Percentiles rank a stretch among this genome's conserved stretches.
phyloP scores from a whole-genome alignment of 2,113 vertebrate species.

The Ochotona curzoniae region DNA sequence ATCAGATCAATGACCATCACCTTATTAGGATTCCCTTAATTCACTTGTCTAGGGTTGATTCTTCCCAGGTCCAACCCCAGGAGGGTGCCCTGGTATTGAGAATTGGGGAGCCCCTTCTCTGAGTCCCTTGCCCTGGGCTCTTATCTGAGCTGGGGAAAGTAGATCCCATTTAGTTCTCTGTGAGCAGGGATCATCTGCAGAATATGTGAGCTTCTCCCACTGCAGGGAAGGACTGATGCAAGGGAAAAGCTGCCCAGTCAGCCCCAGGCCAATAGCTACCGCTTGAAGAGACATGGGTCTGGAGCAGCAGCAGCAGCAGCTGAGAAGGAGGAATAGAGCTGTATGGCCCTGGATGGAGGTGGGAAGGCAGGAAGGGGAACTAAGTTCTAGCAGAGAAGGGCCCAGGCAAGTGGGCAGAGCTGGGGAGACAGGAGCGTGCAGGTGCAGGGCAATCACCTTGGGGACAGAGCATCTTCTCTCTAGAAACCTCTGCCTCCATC shows the following conservation, averaged over 20 bases:
- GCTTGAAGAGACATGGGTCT: not conserved
- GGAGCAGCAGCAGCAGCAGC: not conserved
- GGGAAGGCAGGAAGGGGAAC: not conserved
- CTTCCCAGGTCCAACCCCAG: not conserved
- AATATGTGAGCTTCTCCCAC: not conserved
- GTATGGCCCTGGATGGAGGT: not conserved
- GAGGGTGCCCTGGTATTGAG: not conserved
- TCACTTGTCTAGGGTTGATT: not conserved
- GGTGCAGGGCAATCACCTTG: not conserved
- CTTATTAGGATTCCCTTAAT: not conserved
- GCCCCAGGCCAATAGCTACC: not conserved
- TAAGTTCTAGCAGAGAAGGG: not conserved
- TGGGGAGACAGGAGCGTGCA: not conserved
- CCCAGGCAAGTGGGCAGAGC: not conserved
- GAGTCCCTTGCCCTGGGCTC: not conserved
- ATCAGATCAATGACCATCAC: not conserved
- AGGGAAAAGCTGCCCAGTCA: not conserved
- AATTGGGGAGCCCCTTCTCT: not conserved
- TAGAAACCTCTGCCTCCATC: slow-evolving; percentile 1
- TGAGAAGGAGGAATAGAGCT: not conserved
- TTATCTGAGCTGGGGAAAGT: not conserved
- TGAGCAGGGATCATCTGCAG: not conserved
- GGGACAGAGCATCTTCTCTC: not conserved
- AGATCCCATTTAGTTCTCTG: not conserved
- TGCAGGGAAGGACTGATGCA: not conserved